Evolutionary conservation across 2,797 vertebrate species (phyloP), one percentile per base, ranked within the genome.

Genomic region (Notamacropus eugenii): DNA sequence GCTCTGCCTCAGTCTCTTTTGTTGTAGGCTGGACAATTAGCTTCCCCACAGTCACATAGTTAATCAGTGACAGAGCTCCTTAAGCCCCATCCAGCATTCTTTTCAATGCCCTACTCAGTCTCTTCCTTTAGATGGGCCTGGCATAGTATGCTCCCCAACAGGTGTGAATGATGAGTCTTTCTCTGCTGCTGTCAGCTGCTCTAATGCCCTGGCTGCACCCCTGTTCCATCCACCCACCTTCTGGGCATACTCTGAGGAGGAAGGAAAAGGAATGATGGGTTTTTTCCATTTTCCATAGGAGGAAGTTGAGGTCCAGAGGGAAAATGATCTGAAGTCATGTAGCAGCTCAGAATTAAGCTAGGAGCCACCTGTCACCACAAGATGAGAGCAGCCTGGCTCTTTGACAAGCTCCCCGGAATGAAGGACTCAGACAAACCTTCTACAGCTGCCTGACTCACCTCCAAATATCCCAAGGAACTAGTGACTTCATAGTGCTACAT

Each of bases 401-500:
- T 46, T 87, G 74, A 46, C n/a, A 82, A 22, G 24, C 40, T 87
- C 22, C 74, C 24, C 34, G 52, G 62, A 24, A 82, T 4, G 59
- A 11, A 2, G 90, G 19, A 2, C 28, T 14, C 74, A 92, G 11
- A 24, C 91, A 91, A 90, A 40, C 34, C 74, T 31, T 0, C 0
- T 54, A 10, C 0, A 34, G 54, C 55, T 14, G 90, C 40, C 67
- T 34, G 0, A 4, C 50, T 91, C 0, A 1, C 58, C 56, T 54
- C 19, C 54, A 91, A 96, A 31, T 95, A 92, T 28, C 74, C 46
- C 90, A 87, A 59, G 24, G 91, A 58, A 59, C 90, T 10, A 52
- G 19, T 62, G 6, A 40, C 28, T 98, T 98, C 93, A 98, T 97
- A 91, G 97, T 97, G 97, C 96, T 59, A 94, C 98, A 96, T 97